A percentile compares a stretch with the other conserved stretches of the same genome.
Evolutionary conservation across 2,797 vertebrate species (phyloP).

Genomic region (Periophthalmus magnuspinnatus): DNA sequence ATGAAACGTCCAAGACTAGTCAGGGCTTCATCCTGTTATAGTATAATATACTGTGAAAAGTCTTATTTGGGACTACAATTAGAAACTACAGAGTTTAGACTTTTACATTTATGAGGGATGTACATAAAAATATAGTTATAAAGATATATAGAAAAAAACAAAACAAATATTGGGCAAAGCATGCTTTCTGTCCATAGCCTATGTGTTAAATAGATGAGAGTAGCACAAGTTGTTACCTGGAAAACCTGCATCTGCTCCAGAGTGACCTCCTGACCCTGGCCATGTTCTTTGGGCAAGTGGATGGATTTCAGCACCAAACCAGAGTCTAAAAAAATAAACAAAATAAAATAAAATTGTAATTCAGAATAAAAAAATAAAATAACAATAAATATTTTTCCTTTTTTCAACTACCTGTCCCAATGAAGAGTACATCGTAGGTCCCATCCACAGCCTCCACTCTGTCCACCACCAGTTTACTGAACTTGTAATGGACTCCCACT

Average conservation of each 20-base stretch:
- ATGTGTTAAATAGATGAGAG: neutral
- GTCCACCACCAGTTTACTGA: conserved; percentile 81
- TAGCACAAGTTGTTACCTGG: conserved; percentile 71
- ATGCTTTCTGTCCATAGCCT: neutral
- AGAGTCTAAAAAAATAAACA: conserved; percentile 76
- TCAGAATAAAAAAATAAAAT: neutral
- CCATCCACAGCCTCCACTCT: conserved; percentile 81
- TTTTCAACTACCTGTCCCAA: conserved; percentile 73
- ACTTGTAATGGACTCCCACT: conserved; percentile 81
- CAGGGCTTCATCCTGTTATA: no score
- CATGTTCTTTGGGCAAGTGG: conserved; percentile 70
- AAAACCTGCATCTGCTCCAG: conserved; percentile 87
- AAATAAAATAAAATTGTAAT: neutral
- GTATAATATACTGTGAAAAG: neutral
- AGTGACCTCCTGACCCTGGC: conserved; percentile 78
- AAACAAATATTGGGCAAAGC: neutral
- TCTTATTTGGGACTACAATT: neutral
- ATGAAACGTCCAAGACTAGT: no score
- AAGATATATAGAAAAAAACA: no score
- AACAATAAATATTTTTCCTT: neutral
- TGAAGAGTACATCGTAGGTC: conserved; percentile 81
- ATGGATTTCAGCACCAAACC: conserved; percentile 85
- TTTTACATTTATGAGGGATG: no score
- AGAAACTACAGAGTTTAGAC: neutral
- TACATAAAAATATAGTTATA: neutral